Evolutionary conservation across 2,797 vertebrate genomes (phyloP), one percentile per base, ranked within the genome.

Genomic region (Macropodus opercularis): DNA sequence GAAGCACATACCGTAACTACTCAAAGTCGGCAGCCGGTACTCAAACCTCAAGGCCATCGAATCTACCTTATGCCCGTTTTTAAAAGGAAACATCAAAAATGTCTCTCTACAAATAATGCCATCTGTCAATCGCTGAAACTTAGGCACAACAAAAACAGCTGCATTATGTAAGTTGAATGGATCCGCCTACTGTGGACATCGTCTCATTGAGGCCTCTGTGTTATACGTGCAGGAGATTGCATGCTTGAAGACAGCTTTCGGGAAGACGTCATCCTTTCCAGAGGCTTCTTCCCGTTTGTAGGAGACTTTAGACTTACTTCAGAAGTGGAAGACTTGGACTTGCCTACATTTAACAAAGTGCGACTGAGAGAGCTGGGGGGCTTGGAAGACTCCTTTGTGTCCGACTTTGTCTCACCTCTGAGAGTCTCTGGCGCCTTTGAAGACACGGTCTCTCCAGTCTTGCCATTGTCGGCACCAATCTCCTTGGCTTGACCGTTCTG

Each of bases 121-220:
- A 39, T 47, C 36, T 35, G 66, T 42, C 43, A 72, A 80, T 79
- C 68, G 63, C 61, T 66, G 75, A 77, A 90, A 90, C 84, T 85
- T 89, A 95, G 95, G 94, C 95, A 97, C 93, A 93, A 93, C 90
- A 71, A 85, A 94, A 94, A 91, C 92, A 94, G 92, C 93, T 94
- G 92, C 92, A 93, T 92, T 90, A 87, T 79, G 84, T 86, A 84
- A 80, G 86, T 90, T 83, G 3, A 32, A 32, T 32, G 61, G 90
- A 90, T 63, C 72, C 75, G 83, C 91, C 58, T 78, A 90, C 89
- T 65, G 56, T 72, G 46, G 62, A 79, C 74, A 77, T 32, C 10
- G 2, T 60, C 74, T 98, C 93, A 98, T 85, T 95, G 94, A 92
- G 95, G 94, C 91, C 94, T 95, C 79, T 91, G 92, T 87, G 93